Evolutionary conservation across 2,797 vertebrate species (phyloP).

Genomic region (Poeciliopsis presidionis): DNA sequence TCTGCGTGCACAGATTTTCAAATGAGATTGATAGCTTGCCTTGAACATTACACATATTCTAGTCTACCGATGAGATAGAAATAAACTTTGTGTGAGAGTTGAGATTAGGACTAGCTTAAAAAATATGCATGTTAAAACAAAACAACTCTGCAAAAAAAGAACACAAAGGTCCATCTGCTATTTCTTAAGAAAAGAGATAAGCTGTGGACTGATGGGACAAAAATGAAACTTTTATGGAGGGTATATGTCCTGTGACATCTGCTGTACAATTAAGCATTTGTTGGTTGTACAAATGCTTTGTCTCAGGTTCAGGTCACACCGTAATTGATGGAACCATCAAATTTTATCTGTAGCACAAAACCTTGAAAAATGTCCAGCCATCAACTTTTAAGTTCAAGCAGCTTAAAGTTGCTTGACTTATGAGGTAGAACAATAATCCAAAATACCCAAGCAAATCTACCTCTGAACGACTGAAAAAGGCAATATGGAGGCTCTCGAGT

Average conservation of each 20-base stretch:
- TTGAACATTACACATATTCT: no score
- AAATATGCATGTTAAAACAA: no score
- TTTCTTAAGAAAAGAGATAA: background rate
- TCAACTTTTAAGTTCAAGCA: background rate
- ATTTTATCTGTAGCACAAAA: background rate
- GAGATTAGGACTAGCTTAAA: background rate
- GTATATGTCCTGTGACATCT: background rate
- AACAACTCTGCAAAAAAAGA: no score
- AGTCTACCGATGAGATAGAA: background rate
- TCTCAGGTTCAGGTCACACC: background rate
- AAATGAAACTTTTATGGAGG: background rate
- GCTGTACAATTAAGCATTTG: background rate
- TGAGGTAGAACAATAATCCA: background rate
- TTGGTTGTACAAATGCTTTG: background rate
- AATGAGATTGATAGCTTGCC: background rate
- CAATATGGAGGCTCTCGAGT: background rate
- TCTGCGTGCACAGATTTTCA: background rate
- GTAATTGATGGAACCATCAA: background rate
- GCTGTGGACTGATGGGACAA: background rate
- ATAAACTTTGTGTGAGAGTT: background rate
- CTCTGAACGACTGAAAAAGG: background rate
- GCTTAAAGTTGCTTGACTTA: background rate
- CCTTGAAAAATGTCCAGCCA: background rate
- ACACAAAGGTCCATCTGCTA: no score
- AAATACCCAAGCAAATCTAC: background rate